These are phyloP conservation scores for Amorpha juglandis DNA, from an alignment of 2,888 invertebrate species.

Conservation along the genomic window DNA sequence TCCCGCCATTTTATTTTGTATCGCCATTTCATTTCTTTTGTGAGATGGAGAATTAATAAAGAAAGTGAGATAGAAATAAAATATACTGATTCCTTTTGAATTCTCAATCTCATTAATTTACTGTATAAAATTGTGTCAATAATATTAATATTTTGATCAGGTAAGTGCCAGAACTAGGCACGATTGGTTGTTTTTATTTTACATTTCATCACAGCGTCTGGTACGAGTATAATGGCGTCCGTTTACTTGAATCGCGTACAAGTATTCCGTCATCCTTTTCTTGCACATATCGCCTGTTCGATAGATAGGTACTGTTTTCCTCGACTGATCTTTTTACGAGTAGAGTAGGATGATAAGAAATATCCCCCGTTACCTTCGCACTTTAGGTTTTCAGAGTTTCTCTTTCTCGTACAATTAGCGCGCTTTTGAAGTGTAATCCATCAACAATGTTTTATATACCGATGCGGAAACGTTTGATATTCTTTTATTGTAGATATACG, in stretches of 20 bases:
- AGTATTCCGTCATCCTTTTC: slow-evolving; percentile 84
- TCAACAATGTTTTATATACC: slow-evolving; percentile 40
- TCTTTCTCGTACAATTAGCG: slow-evolving; percentile 72
- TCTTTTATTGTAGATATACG: slow-evolving; percentile 48
- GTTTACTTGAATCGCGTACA: slow-evolving; percentile 73
- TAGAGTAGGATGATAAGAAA: slow-evolving; percentile 79
- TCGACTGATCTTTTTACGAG: slow-evolving; percentile 81
- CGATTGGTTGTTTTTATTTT: slow-evolving; percentile 28
- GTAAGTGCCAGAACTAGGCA: slow-evolving; percentile 35
- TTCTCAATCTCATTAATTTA: slow-evolving; percentile 27
- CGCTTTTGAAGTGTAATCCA: slow-evolving; percentile 61
- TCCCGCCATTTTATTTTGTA: slow-evolving; percentile 80
- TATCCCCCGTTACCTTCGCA: slow-evolving; percentile 82
- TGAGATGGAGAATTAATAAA: slow-evolving; percentile 80
- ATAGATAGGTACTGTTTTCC: slow-evolving; percentile 73
- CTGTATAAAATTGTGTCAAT: slow-evolving; percentile 27
- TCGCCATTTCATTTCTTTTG: slow-evolving; percentile 83
- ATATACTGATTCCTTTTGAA: slow-evolving; percentile 49
- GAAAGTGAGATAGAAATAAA: slow-evolving; percentile 84
- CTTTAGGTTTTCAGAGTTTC: slow-evolving; percentile 74
- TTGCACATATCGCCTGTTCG: slow-evolving; percentile 81
- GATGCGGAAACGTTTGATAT: slow-evolving; percentile 36
- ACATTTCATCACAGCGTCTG: slow-evolving; percentile 41
- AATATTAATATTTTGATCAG: slow-evolving; percentile 34
- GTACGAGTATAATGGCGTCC: slow-evolving; percentile 77